Base-by-base conservation (phyloP, 2,888 invertebrate species). In the Epistrophe eligans region DNA sequence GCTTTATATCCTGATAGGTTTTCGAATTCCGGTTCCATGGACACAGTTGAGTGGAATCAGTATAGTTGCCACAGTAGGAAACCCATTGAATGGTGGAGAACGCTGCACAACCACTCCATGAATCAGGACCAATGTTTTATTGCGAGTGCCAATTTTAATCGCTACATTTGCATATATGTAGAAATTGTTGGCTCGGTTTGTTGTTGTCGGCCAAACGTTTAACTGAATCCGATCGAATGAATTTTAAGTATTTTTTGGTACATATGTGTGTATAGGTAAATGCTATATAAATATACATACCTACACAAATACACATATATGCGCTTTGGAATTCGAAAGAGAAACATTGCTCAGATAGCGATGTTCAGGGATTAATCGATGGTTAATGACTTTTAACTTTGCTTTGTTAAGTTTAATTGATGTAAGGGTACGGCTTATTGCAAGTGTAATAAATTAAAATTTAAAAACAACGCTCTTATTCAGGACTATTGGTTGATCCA, bases 1-100 rank as follows among this genome's bases (percentile, higher is more conserved):
- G 80, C 88, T 88, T 88, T 88, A 88, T 84, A 79, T 84, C 80
- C 84, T 88, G 88, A 84, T 88, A 82, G 88, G 84, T 88, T 88
- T 84, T 79, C 79, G 77, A 84, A 88, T 80, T 84, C 88, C 84
- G 88, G 84, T 77, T 77, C 67, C 82, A 79, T 82, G 73, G 79
- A 79, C 73, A 77, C 77, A 60, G 62, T 84, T 60, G 84, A 84
- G 67, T 88, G 79, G 84, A 84, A 87, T 77, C 55, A 72, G 38
- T 15, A 35, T 38, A 62, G 79, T 66, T 15, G 88, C 77, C 64
- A 67, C 72, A 80, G 48, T 35, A 60, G 71, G 77, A n/a, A 85
- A 55, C 32, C 58, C 74, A 83, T 64, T 74, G 66, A 48, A 76
- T 55, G 70, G 79, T 58, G 17, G 40, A 57, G 32, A 40, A 17